Base-by-base conservation (phyloP, 1,140 invertebrate species). In the Papilio glaucus region DNA sequence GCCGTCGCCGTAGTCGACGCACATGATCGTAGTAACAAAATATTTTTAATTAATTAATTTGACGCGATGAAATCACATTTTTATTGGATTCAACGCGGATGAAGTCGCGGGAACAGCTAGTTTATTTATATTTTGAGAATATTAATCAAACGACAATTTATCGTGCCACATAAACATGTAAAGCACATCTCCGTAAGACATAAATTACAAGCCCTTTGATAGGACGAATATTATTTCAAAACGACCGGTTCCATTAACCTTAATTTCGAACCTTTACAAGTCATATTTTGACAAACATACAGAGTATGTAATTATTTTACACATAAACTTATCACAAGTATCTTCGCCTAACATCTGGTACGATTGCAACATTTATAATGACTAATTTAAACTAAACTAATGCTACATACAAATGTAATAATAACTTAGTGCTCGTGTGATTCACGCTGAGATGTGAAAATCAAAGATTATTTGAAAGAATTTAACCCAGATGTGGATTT, bases 151-250 rank as follows among this genome's bases (percentile, higher is more conserved):
- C 12, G 39, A 13, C 10, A n/a, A 41, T 41, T 13, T 41, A 41
- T 57, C 5, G 24, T 57, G 21, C 3, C n/a, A 57, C 42, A 57
- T 24, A 24, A 57, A 57, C 18, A 24, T 26, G 21, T 57, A 12
- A 57, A 10, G 49, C 9, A 4, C 49, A 57, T 57, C 49, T 57
- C 39, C 39, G 10, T 26, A 24, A 26, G 24, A 57, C 21, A 26
- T 57, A 26, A 57, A 57, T 57, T 15, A 21, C 21, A 57, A 57
- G 49, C 49, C 49, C 49, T 57, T 57, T 26, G 49, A 53, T 53
- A 57, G 49, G 21, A 57, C 21, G 49, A 57, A 57, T 57, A 57
- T 57, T 10, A 26, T 57, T 57, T 57, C 49, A 57, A 57, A 57
- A 57, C 49, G 49, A 57, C 49, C 49, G 49, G 49, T 26, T 24